These are phyloP conservation scores for Molanna angustata DNA, from an alignment of 2,888 invertebrate species.

Conservation along the genomic window DNA sequence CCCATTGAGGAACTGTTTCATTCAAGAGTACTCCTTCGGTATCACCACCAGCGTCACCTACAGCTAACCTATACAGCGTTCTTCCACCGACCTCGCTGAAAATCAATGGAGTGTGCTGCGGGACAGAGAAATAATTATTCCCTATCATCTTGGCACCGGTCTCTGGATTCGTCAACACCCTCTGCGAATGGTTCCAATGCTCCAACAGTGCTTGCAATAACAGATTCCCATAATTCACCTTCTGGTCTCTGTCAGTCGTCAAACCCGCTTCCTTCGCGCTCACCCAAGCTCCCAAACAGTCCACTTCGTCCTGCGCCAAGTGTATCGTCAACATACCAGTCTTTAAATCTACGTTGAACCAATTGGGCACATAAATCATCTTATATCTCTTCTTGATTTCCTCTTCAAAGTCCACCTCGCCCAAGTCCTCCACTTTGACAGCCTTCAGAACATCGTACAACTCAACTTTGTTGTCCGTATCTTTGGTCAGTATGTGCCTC, in stretches of 20 bases:
- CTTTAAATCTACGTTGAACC: constrained; percentile 99
- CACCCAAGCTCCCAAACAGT: constrained; percentile 98
- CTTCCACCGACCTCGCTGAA: constrained; percentile 96
- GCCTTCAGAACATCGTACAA: constrained; percentile 93
- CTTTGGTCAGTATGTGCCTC: constrained; percentile 92
- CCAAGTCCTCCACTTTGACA: constrained; percentile 85
- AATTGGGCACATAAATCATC: constrained; percentile 95
- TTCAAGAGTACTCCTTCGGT: constrained; percentile 88
- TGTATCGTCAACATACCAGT: constrained; percentile 98
- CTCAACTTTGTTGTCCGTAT: constrained; percentile 72
- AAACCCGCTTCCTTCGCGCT: constrained; percentile 94
- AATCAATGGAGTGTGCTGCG: constrained; percentile 94
- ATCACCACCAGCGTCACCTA: constrained; percentile 91
- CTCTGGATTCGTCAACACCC: constrained; percentile 60
- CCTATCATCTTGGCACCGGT: constrained; percentile 71
- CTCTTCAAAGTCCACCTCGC: constrained; percentile 87
- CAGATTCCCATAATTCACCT: constrained; percentile 94
- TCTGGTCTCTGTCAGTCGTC: constrained; percentile 75
- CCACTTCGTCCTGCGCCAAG: constrained; percentile 94
- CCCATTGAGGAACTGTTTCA: constrained; percentile 95
- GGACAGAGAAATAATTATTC: constrained; percentile 84
- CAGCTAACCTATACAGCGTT: constrained; percentile 77
- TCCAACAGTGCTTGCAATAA: constrained; percentile 92
- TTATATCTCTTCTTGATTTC: constrained; percentile 89
- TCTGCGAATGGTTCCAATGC: constrained; percentile 82